Evolutionary conservation across 2,113 vertebrate genomes (phyloP), one percentile per base, ranked within the genome.

Genomic region (Actenoides hombroni): DNA sequence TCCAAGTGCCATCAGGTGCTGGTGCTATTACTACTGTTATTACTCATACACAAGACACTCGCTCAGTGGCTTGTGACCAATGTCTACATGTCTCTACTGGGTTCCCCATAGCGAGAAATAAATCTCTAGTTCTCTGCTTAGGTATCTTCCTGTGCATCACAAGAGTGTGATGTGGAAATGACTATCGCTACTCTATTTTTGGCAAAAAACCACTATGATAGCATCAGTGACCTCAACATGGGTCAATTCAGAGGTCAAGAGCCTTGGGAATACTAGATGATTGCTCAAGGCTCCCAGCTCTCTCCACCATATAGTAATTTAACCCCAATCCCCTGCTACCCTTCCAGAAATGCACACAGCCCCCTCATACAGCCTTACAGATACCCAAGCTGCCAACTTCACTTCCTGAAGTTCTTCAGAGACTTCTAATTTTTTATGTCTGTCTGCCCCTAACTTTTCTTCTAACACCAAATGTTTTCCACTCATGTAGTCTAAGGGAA

Each of bases 181-280:
- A 39, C 12, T 63, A 33, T 14, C 0, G 0, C 18, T 42, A 28
- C 16, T 56, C 17, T 40, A 8, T 56, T 92, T 75, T 85, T 56
- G 14, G 39, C 12, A 75, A 71, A 68, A 21, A 18, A 46, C 19
- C 10, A 11, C 24, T 39, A 7, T 0, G 0, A 19, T 1, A 83
- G 2, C 24, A 67, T 31, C 60, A 35, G 5, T 60, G 56, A 84
- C 25, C 13, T 76, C 53, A 39, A 0, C 0, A 1, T 23, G 6
- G 7, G 6, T 51, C 28, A 84, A 14, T 21, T 19, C 37, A 67
- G 28, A 84, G 39, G 15, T 84, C 33, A 61, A 10, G 1, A 1
- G 19, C 11, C 11, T 70, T 70, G 31, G 31, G 39, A 90, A 54
- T 31, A 65, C 8, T 20, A 67, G 28, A 13, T 16, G 46, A 44